Conservation (phyloP, 2,113 vertebrate species). For the Sander vitreus region DNA sequence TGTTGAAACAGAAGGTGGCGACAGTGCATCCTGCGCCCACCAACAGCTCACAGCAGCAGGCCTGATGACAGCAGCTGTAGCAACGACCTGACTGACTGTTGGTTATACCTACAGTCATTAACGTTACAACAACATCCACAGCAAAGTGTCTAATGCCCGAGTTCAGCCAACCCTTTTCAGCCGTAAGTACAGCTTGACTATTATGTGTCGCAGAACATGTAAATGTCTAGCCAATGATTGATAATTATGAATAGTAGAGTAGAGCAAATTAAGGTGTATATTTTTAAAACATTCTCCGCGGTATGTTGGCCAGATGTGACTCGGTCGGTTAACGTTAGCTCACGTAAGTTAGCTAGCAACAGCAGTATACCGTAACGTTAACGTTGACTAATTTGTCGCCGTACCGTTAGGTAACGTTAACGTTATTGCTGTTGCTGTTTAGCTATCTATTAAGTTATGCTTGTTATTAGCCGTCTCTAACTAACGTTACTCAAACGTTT, state of each 20-base stretch:
- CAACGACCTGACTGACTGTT: neutral
- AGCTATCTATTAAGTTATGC: neutral
- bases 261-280: neutral
- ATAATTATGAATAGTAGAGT: too few relatives aligned
- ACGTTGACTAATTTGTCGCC: neutral
- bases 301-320: constrained; percentile 48
- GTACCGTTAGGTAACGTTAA: too few relatives aligned
- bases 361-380: neutral
- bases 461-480: neutral
- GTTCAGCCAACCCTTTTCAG: neutral
- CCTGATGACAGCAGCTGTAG: constrained; percentile 37
- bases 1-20: constrained; percentile 40
- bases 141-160: constrained; percentile 52
- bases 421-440: too few relatives aligned
- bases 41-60: neutral
- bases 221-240: neutral
- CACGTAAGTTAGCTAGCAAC: constrained; percentile 57
- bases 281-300: neutral
- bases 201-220: neutral
- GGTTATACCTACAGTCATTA: constrained; percentile 7
- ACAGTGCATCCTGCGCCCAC: neutral
- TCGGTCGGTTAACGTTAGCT: constrained; percentile 42
- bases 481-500: neutral
- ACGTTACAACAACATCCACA: constrained; percentile 45
- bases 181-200: constrained; percentile 34